Conservation (phyloP, 2,797 vertebrate species). For the Esox lucius region DNA sequence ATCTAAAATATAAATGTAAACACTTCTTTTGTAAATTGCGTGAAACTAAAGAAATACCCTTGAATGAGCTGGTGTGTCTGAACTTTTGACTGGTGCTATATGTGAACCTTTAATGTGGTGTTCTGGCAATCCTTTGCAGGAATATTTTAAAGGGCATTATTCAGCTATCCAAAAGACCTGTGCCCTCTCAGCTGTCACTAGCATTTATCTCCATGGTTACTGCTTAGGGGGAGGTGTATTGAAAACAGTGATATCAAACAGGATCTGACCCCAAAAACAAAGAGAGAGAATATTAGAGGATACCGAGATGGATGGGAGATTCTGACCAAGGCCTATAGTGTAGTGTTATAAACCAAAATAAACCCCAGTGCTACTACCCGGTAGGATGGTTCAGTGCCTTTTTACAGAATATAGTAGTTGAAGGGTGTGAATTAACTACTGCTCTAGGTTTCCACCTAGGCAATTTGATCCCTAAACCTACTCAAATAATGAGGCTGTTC, state of each 20-base stretch:
- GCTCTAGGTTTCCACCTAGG: neutral
- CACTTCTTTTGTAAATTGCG: too few relatives aligned
- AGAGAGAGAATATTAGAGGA: neutral
- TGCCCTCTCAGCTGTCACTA: neutral
- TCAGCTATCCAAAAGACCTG: neutral
- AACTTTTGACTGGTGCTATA: neutral
- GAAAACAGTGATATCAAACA: neutral
- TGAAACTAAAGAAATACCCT: too few relatives aligned
- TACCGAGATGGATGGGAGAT: neutral
- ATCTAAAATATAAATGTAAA: too few relatives aligned
- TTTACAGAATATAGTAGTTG: neutral
- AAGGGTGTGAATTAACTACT: neutral
- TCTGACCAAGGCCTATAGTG: neutral
- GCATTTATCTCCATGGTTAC: neutral
- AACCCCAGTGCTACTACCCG: neutral
- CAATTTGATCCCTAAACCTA: neutral
- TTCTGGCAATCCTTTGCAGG: neutral
- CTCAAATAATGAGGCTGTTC: neutral
- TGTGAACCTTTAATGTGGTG: neutral
- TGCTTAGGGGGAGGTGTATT: neutral
- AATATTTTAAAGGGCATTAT: conserved; percentile 1
- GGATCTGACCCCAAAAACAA: neutral
- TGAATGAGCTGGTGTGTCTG: too few relatives aligned
- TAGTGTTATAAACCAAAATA: neutral
- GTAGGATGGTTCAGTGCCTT: neutral